Evolutionary conservation across 1,140 invertebrate species (phyloP).

Genomic region (Pomacea maculata): DNA sequence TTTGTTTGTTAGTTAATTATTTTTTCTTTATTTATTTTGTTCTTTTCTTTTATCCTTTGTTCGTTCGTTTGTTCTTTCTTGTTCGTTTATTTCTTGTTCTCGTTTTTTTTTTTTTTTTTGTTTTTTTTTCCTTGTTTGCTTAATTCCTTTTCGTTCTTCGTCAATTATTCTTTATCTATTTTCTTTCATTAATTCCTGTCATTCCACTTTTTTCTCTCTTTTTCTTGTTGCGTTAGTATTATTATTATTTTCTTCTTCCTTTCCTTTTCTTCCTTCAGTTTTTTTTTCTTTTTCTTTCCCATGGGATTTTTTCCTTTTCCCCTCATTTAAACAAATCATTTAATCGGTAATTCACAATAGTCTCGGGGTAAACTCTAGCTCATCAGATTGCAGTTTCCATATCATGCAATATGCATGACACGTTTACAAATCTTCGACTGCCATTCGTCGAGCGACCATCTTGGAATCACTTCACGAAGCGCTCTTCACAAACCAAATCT

Average conservation of each 20-base stretch:
- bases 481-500: background rate
- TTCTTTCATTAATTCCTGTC: background rate
- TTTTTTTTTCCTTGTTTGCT: background rate
- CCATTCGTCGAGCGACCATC: background rate
- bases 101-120: background rate
- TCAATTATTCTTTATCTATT: background rate
- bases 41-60: background rate
- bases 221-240: background rate
- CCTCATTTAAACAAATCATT: background rate
- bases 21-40: background rate
- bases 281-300: background rate
- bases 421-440: background rate
- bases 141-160: constrained; percentile 1
- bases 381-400: background rate
- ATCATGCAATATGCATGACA: background rate
- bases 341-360: too few relatives aligned
- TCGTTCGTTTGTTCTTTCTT: background rate
- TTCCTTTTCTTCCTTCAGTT: background rate
- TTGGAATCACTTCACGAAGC: too few relatives aligned
- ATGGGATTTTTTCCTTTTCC: background rate
- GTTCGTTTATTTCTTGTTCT: background rate
- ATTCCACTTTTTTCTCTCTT: background rate
- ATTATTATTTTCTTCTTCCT: background rate
- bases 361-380: background rate
- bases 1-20: background rate